Conservation (phyloP, 1,140 invertebrate species). For the Leguminivora glycinivorella region DNA sequence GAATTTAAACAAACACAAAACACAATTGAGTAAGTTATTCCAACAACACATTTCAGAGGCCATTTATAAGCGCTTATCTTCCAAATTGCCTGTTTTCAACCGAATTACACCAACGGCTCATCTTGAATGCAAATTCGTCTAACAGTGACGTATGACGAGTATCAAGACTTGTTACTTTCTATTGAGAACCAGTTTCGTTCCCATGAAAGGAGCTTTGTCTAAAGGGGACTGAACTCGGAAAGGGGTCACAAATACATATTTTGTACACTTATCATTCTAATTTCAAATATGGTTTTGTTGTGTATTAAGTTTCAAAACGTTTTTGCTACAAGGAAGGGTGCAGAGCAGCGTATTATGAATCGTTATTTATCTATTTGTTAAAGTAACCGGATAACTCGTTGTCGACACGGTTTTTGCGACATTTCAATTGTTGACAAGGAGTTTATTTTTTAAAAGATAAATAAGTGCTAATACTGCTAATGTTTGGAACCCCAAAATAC, state of each 20-base stretch:
- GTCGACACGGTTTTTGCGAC: neutral
- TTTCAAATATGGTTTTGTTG: constrained; percentile 11
- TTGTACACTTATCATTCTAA: constrained; percentile 9
- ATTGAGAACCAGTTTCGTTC: neutral
- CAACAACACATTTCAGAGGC: neutral
- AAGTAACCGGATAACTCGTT: neutral
- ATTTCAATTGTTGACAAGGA: no score
- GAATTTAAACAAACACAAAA: neutral
- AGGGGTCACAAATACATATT: constrained; percentile 11
- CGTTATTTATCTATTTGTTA: neutral
- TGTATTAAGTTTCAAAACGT: constrained; percentile 7
- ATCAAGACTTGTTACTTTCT: constrained; percentile 8
- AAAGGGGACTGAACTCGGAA: constrained; percentile 1
- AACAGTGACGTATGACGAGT: constrained; percentile 2
- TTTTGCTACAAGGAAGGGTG: neutral
- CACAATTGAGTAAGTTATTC: neutral
- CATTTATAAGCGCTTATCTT: neutral
- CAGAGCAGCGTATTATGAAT: neutral
- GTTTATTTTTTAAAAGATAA: no score
- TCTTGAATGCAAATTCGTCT: constrained; percentile 6
- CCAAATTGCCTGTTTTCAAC: neutral
- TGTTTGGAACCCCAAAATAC: no score
- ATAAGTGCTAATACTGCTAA: no score
- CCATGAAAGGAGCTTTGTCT: neutral
- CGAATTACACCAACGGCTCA: neutral